These are phyloP conservation scores for Pampusana beccarii DNA, from an alignment of 2,113 vertebrate species.

Conservation along the genomic window DNA sequence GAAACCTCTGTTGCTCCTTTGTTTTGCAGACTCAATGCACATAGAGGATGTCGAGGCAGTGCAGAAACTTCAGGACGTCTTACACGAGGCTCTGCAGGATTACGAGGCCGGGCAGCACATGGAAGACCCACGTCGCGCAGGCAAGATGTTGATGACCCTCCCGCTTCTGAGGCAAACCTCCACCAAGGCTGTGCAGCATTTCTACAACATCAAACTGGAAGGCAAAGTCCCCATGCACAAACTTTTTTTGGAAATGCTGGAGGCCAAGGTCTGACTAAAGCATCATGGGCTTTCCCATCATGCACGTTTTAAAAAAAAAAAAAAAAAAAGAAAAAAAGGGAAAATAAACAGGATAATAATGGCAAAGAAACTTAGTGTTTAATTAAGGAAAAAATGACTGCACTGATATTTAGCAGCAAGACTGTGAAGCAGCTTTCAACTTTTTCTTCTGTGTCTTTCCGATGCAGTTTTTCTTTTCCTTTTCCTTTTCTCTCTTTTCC, in stretches of 20 bases:
- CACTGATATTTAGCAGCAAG: constrained; percentile 84
- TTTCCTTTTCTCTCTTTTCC: constrained; percentile 57
- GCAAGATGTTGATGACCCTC: constrained; percentile 98
- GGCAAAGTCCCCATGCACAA: constrained; percentile 99
- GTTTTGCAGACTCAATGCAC: constrained; percentile 94
- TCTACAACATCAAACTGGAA: constrained; percentile 99
- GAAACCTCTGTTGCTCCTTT: constrained; percentile 50
- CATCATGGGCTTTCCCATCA: constrained; percentile 70
- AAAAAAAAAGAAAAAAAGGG: constrained; percentile 65
- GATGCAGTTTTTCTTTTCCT: constrained; percentile 67
- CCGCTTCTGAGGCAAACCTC: constrained; percentile 96
- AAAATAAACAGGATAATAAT: constrained; percentile 73
- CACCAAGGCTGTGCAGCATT: constrained; percentile 98
- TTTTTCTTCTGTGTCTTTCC: constrained; percentile 73
- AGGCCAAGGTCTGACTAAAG: constrained; percentile 97
- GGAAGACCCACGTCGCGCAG: constrained; percentile 94
- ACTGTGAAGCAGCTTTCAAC: constrained; percentile 83
- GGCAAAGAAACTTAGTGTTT: constrained; percentile 81
- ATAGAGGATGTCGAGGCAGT: constrained; percentile 99
- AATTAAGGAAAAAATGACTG: constrained; percentile 83
- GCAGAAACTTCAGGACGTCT: constrained; percentile 97
- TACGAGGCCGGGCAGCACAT: constrained; percentile 94
- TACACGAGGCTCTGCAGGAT: constrained; percentile 98
- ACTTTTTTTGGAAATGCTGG: constrained; percentile 99
- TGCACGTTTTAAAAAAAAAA: constrained; percentile 74